Percentiles rank a stretch among this genome's conserved stretches.
Evolutionary conservation across 2,113 vertebrate genomes (phyloP).

Genomic region (Actenoides hombroni): DNA sequence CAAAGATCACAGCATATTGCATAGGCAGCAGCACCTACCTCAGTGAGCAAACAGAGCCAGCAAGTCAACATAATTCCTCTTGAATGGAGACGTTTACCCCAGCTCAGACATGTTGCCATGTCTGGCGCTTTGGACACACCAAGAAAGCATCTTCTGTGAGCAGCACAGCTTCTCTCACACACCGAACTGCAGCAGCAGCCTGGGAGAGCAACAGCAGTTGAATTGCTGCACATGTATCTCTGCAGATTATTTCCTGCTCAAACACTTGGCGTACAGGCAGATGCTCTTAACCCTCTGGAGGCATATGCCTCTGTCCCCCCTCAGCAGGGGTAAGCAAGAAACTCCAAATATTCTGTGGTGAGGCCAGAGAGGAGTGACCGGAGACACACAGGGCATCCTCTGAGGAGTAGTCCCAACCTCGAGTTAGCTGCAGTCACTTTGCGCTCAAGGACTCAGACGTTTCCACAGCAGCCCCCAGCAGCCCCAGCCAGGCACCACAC

Average conservation of each 20-base stretch:
- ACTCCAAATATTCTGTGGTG: background rate
- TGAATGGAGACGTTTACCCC: constrained; percentile 9
- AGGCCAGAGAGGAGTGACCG: background rate
- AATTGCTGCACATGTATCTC: constrained; percentile 63
- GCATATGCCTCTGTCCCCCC: background rate
- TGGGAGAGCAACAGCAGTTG: constrained; percentile 36
- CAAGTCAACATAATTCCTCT: constrained; percentile 20
- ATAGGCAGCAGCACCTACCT: constrained; percentile 50
- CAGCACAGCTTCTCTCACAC: background rate
- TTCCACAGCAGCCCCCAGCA: background rate
- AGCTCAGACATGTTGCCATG: background rate
- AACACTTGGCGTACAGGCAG: constrained; percentile 25
- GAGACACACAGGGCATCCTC: constrained; percentile 26
- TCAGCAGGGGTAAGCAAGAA: background rate
- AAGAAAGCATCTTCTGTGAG: constrained; percentile 22
- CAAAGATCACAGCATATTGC: background rate
- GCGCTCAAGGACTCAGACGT: background rate
- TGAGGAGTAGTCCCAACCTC: background rate
- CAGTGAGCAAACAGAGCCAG: background rate
- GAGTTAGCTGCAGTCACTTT: constrained; percentile 46
- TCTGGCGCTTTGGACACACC: background rate
- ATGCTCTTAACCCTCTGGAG: constrained; percentile 60
- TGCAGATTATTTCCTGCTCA: constrained; percentile 60
- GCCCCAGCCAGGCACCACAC: background rate
- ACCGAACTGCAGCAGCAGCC: constrained; percentile 47